Evolutionary conservation across 2,113 vertebrate genomes (phyloP), one percentile per base, ranked within the genome.

Genomic region (Notarius lentiginosus): DNA sequence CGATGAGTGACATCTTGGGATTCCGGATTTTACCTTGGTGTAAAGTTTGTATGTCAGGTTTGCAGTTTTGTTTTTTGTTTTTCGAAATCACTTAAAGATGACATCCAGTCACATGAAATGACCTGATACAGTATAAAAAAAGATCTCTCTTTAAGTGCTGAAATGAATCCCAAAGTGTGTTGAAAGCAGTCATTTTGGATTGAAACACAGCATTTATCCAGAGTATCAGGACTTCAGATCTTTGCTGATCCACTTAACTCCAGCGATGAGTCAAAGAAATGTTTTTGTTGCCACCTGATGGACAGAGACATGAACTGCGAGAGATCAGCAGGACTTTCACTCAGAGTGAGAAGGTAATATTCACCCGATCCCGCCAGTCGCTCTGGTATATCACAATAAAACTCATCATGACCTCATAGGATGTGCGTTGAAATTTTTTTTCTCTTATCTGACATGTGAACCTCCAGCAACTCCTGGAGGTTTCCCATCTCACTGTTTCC

Each of bases 401-500:
- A 18, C 20, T 79, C 53, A 53, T 58, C 53, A 6, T 58, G 77
- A 60, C 8, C 1, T 79, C 18, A 55, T 8, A 1, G 24, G 49
- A 58, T 18, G n/a, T 61, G 17, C 51, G 20, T 27, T 58, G 49
- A n/a, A 77, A n/a, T 2, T 18, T 30, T 58, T 30, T 56, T 18
- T 8, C n/a, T 79, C 41, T 5, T 66, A 14, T 83, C 24, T 30
- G 49, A 53, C 9, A 30, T 55, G 1, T 14, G 8, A 82, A 51
- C 41, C 41, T 41, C 41, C 41, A 41, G 41, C 61, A 0, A 51
- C 17, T 63, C 34, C 60, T 20, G 9, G 4, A 49, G 34, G 17
- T 27, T 18, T 53, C 8, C n/a, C 17, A 27, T 6, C 5, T 34
- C 83, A 55, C 86, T 91, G 92, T 14, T 91, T 91, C 0, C 87